Conservation (phyloP, 2,888 invertebrate genomes). For the Epinotia nisella region DNA sequence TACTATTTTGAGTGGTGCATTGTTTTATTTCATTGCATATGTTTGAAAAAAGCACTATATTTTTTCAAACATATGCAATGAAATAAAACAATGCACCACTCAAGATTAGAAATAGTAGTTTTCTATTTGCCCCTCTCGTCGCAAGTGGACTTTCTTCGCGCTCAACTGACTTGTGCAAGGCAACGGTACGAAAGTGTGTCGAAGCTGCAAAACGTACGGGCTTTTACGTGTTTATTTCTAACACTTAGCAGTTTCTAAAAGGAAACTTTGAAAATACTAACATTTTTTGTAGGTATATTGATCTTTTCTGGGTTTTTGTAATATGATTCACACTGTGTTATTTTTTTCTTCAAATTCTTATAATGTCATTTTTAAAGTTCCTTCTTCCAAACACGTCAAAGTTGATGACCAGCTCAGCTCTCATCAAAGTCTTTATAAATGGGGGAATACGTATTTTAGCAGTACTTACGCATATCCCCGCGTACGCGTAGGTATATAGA, state of each 20-base stretch:
- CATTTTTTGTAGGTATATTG: too few species aligned
- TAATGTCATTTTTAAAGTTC: too few species aligned
- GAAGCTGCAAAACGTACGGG: slow-evolving; percentile 46
- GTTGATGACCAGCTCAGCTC: too few species aligned
- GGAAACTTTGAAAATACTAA: slow-evolving; percentile 48
- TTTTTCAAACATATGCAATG: too few species aligned
- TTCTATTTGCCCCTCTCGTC: slow-evolving; percentile 51
- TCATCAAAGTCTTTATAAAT: neutral
- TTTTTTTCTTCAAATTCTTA: too few species aligned
- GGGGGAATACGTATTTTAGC: neutral
- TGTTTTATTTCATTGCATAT: too few species aligned
- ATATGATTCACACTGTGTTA: too few species aligned
- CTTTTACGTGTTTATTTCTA: slow-evolving; percentile 50
- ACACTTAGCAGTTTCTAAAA: slow-evolving; percentile 18
- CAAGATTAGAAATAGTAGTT: slow-evolving; percentile 41
- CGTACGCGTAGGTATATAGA: neutral
- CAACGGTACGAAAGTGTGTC: slow-evolving; percentile 55
- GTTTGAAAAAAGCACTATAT: too few species aligned
- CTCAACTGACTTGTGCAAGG: slow-evolving; percentile 47
- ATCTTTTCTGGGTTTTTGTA: too few species aligned
- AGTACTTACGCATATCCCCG: neutral
- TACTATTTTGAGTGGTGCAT: too few species aligned
- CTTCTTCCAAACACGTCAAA: too few species aligned
- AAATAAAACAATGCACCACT: too few species aligned
- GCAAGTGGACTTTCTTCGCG: slow-evolving; percentile 51